phyloP scores from a whole-genome alignment of 2,797 vertebrate species.

The Iguana delicatissima region DNA sequence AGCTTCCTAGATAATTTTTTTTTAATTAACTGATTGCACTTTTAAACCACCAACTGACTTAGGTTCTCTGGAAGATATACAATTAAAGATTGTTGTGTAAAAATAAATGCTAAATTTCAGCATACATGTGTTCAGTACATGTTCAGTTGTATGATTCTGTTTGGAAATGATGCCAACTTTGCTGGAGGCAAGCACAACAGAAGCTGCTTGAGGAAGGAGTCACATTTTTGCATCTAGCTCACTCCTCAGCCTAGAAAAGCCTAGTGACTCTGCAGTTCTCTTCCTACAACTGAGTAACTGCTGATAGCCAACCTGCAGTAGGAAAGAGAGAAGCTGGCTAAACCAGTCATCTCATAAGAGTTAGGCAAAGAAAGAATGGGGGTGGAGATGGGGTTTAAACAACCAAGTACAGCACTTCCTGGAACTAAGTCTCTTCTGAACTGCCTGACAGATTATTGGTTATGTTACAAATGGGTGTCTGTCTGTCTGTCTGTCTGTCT shows the following conservation, averaged over 20 bases:
- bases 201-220: background rate
- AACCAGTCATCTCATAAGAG: background rate
- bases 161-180: background rate
- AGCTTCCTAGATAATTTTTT: background rate
- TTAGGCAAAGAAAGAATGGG: background rate
- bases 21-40: background rate
- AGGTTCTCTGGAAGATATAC: too few species aligned
- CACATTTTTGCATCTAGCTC: background rate
- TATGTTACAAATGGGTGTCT: background rate
- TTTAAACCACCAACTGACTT: too few species aligned
- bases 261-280: background rate
- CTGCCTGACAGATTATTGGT: background rate
- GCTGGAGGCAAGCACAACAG: background rate
- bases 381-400: background rate
- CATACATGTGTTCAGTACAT: background rate
- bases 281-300: background rate
- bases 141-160: background rate
- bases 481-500: too few species aligned
- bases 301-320: background rate
- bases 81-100: background rate
- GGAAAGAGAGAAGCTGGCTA: background rate
- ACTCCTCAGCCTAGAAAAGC: background rate
- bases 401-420: background rate
- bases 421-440: background rate
- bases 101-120: background rate